These are phyloP conservation scores for Montipora capitata DNA, from an alignment of 92 coral and sea anemone species.

Conservation along the genomic window DNA sequence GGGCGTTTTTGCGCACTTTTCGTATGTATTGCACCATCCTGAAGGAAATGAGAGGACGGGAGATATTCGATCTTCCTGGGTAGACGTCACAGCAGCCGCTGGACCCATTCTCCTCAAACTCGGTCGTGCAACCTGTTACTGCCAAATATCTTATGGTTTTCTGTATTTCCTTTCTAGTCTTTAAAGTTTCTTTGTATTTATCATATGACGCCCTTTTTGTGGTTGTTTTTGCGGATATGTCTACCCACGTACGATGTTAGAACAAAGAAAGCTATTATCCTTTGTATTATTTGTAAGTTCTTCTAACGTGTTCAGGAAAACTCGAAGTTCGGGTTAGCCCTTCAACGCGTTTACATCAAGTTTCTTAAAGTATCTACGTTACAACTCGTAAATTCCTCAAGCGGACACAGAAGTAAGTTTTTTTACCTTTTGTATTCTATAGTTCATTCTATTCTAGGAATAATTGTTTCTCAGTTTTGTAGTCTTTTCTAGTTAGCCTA, in stretches of 20 bases:
- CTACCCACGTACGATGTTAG: neutral
- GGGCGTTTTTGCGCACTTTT: too few species aligned
- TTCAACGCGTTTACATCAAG: neutral
- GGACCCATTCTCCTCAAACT: too few species aligned
- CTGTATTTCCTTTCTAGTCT: neutral
- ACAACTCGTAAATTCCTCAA: neutral
- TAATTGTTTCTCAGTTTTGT: neutral
- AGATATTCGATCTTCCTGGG: too few species aligned
- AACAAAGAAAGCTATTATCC: conserved; percentile 26
- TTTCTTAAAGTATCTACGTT: neutral
- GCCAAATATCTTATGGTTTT: neutral
- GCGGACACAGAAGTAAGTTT: conserved; percentile 20
- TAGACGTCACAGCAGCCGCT: too few species aligned
- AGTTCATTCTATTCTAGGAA: too few species aligned
- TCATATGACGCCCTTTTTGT: neutral
- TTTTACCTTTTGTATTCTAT: neutral
- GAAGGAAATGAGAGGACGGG: too few species aligned
- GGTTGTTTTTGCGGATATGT: neutral
- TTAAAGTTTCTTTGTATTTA: neutral
- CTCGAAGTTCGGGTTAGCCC: conserved; percentile 12
- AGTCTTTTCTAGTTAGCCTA: neutral
- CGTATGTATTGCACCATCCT: too few species aligned
- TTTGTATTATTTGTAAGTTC: neutral
- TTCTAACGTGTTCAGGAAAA: conserved; percentile 16
- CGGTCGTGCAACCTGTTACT: too few species aligned